Evolutionary conservation across 2,888 invertebrate species (phyloP).

Genomic region (Tuta absoluta): DNA sequence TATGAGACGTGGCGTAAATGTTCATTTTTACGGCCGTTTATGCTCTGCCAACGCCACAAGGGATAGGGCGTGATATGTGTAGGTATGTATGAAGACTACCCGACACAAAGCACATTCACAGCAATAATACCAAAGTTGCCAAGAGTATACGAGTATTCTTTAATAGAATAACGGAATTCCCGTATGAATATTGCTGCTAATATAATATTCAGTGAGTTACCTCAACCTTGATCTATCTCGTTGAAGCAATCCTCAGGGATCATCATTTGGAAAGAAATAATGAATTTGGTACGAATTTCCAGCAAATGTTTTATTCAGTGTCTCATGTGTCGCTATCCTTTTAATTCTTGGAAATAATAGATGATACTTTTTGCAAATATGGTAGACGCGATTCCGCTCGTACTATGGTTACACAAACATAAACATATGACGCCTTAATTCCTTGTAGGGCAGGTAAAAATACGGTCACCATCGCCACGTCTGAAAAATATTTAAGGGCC

Average conservation of each 20-base stretch:
- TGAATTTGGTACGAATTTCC: conserved; percentile 55
- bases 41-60: no score
- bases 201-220: conserved; percentile 57
- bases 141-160: conserved; percentile 33
- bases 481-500: no score
- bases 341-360: neutral
- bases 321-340: neutral
- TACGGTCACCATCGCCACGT: no score
- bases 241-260: conserved; percentile 45
- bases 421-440: no score
- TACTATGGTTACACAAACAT: no score
- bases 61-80: no score
- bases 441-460: no score
- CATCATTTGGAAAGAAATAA: conserved; percentile 59
- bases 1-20: no score
- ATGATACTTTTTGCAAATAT: neutral
- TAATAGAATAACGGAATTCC: conserved; percentile 46
- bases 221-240: conserved; percentile 51
- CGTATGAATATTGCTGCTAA: conserved; percentile 45
- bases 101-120: neutral
- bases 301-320: conserved; percentile 53
- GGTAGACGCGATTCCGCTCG: no score
- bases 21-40: no score
- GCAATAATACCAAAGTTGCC: conserved; percentile 20
- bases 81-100: no score